Conservation (phyloP, 1,140 invertebrate genomes). For the Grapholita molesta region DNA sequence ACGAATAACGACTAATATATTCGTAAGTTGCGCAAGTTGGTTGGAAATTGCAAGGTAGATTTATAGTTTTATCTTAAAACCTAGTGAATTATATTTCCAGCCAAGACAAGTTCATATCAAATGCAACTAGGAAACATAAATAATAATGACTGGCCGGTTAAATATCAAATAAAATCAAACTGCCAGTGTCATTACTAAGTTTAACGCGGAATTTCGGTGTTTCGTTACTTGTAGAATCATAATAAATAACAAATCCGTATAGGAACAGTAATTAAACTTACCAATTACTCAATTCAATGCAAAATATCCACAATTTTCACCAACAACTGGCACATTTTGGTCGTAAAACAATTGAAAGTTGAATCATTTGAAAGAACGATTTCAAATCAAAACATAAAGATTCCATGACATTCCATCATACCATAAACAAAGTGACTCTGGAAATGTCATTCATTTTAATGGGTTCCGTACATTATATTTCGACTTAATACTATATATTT, state of each 20-base stretch:
- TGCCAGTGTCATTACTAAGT: conserved; percentile 41
- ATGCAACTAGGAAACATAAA: conserved; percentile 26
- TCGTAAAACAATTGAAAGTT: conserved; percentile 54
- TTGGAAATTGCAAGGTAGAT: not conserved
- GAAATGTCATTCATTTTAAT: not conserved
- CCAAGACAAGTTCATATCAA: conserved; percentile 27
- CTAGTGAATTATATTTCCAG: conserved; percentile 32
- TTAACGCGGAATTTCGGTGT: conserved; percentile 19
- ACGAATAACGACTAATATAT: not conserved
- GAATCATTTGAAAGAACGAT: conserved; percentile 26
- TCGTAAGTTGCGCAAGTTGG: not conserved
- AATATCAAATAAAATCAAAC: conserved; percentile 27
- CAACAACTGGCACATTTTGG: conserved; percentile 51
- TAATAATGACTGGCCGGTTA: conserved; percentile 39
- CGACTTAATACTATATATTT: too few species aligned
- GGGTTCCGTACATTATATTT: not conserved
- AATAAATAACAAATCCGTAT: conserved; percentile 14
- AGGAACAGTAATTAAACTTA: conserved; percentile 30
- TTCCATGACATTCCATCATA: conserved; percentile 28
- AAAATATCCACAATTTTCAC: conserved; percentile 27
- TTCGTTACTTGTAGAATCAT: conserved; percentile 16
- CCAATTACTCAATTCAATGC: conserved; percentile 20
- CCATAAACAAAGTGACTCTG: conserved; percentile 23
- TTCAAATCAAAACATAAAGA: conserved; percentile 36
- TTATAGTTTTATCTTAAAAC: not conserved